phyloP scores from a whole-genome alignment of 2,797 vertebrate species.

The Lycodopsis pacificus region DNA sequence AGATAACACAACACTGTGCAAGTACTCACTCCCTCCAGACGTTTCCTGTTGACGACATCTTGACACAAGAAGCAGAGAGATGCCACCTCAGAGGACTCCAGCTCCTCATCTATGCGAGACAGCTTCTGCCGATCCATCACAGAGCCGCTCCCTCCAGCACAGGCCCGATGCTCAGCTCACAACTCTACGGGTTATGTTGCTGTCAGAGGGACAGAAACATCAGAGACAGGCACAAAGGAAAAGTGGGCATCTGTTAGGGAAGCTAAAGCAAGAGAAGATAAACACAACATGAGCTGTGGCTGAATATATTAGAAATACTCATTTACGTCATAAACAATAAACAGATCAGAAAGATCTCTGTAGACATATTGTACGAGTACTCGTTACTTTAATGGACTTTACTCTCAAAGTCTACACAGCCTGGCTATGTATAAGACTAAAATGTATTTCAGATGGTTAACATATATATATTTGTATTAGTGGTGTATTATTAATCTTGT shows the following conservation, averaged over 20 bases:
- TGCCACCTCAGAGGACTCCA: slow-evolving; percentile 75
- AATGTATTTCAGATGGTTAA: not conserved
- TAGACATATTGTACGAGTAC: not conserved
- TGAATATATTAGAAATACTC: not conserved
- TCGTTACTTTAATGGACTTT: not conserved
- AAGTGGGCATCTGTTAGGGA: not conserved
- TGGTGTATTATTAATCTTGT: not conserved
- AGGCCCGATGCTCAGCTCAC: not conserved
- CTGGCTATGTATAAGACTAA: not conserved
- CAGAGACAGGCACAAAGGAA: not conserved
- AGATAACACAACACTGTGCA: not conserved
- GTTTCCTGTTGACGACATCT: slow-evolving; percentile 72
- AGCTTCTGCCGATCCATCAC: slow-evolving; percentile 72
- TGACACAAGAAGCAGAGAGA: slow-evolving; percentile 82
- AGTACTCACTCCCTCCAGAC: slow-evolving; percentile 69
- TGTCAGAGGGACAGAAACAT: not conserved
- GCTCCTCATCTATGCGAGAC: slow-evolving; percentile 70
- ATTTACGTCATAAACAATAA: not conserved
- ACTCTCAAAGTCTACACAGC: not conserved
- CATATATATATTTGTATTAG: not conserved
- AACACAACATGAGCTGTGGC: not conserved
- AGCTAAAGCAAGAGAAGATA: not conserved
- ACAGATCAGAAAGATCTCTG: not conserved
- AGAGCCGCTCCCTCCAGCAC: not conserved
- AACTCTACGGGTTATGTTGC: not conserved